Evolutionary conservation across 2,113 vertebrate genomes (phyloP).

Genomic region (Zosterops borbonicus): DNA sequence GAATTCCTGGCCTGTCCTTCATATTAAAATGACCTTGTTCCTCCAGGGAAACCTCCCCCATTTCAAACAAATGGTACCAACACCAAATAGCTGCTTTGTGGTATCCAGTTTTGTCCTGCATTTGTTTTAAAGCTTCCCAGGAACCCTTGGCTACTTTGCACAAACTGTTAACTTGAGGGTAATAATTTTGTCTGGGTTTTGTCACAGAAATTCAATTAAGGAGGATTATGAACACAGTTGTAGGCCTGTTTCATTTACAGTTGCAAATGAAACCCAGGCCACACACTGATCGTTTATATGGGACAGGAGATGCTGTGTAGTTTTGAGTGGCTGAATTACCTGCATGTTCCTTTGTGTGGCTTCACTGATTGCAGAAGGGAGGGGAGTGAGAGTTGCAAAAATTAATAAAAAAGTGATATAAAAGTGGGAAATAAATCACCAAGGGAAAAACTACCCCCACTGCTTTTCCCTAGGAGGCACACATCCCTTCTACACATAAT

Average conservation of each 20-base stretch:
- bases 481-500: constrained; percentile 33
- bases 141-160: constrained; percentile 18
- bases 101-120: constrained; percentile 19
- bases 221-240: constrained; percentile 73
- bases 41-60: not conserved
- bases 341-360: constrained; percentile 50
- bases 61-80: not conserved
- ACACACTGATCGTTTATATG: constrained; percentile 69
- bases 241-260: constrained; percentile 73
- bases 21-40: not conserved
- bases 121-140: constrained; percentile 65
- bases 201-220: constrained; percentile 74
- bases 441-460: not conserved
- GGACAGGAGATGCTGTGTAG: constrained; percentile 25
- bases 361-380: not conserved
- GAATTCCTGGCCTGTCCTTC: not conserved
- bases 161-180: constrained; percentile 61
- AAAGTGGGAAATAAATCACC: not conserved
- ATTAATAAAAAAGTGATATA: constrained; percentile 15
- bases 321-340: constrained; percentile 42
- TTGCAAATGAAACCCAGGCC: constrained; percentile 70
- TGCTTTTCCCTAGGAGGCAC: constrained; percentile 41
- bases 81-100: constrained; percentile 17
- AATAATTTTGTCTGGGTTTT: constrained; percentile 73
- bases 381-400: not conserved